Percentiles rank a stretch among this genome's conserved stretches.
phyloP scores from a whole-genome alignment of 2,888 invertebrate genomes.

The Cheilosia soror region DNA sequence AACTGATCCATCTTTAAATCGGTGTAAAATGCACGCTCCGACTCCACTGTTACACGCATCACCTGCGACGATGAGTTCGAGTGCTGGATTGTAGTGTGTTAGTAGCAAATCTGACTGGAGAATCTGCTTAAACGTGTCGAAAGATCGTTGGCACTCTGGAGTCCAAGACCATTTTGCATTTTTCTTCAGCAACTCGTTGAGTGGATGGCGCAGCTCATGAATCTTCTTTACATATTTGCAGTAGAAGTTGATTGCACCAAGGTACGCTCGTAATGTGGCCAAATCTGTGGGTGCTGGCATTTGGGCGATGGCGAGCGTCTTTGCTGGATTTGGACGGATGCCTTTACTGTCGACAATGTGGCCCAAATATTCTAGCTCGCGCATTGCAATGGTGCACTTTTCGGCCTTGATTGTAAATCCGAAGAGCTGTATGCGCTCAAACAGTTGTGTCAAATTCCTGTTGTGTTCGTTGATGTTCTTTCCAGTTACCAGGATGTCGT shows the following conservation, averaged over 20 bases:
- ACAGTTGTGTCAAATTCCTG: conserved; percentile 21
- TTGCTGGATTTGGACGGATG: conserved; percentile 39
- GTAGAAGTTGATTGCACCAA: conserved; percentile 62
- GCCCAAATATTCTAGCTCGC: conserved; percentile 55
- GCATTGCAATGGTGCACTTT: conserved; percentile 52
- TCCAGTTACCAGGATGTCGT: conserved; percentile 67
- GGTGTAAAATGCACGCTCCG: conserved; percentile 57
- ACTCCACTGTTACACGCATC: conserved; percentile 55
- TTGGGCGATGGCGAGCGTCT: conserved; percentile 37
- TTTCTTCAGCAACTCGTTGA: conserved; percentile 53
- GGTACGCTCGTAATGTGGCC: conserved; percentile 46
- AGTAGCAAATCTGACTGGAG: conserved; percentile 46
- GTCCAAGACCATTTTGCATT: conserved; percentile 53
- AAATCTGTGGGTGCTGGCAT: conserved; percentile 58
- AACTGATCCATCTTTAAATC: conserved; percentile 50
- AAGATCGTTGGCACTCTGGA: conserved; percentile 48
- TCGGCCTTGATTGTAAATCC: conserved; percentile 46
- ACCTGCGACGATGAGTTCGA: conserved; percentile 54
- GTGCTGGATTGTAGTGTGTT: conserved; percentile 56
- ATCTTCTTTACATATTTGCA: conserved; percentile 62
- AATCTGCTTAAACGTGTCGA: conserved; percentile 68
- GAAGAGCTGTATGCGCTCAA: conserved; percentile 51
- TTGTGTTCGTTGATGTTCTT: conserved; percentile 56
- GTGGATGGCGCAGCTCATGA: conserved; percentile 31
- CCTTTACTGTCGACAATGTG: conserved; percentile 50